Evolutionary conservation across 2,888 invertebrate species (phyloP), one percentile per base, ranked within the genome.

Genomic region (Drosophila setosimentum): DNA sequence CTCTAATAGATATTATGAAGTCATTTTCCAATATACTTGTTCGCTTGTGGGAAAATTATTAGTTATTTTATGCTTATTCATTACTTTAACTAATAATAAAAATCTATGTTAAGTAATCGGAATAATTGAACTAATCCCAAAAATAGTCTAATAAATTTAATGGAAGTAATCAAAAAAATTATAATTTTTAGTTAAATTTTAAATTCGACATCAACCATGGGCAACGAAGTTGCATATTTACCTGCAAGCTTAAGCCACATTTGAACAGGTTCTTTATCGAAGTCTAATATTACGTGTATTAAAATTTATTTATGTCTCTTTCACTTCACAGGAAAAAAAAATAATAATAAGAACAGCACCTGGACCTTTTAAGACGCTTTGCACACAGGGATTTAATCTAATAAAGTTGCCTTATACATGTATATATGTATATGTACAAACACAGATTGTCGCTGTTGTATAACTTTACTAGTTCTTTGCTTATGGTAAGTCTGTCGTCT

Each of bases 291-390:
- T n/a, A 16, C 30, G 4, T 51, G 27, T 18, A 4, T 35, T 21
- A 5, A 16, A 13, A 24, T 35, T 29, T 2, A 35, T 49, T 8
- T 24, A 18, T 40, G 27, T 45, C 11, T 24, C 32, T 5, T n/a
- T 24, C 82, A 82, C 82, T 79, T 76, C 83, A 82, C 82, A 59
- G 16, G 55, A 67, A 81, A 74, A 79, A 76, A 54, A 67, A 65
- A 64, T 63, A 64, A 11, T 18, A 11, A 49, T 29, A 59, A 60
- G 32, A 53, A 55, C 18, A 21, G 24, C 42, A 35, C 45, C 32
- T 33, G 37, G 24, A 60, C 21, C n/a, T 57, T 48, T 48, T 53
- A 48, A 55, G 21, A 18, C n/a, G 51, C 40, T 24, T 64, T 11
- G 21, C 24, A 33, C 40, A 48, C 27, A 21, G 8, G 27, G 21